Evolutionary conservation across 2,113 vertebrate genomes (phyloP).

Genomic region (Malurus elegans): DNA sequence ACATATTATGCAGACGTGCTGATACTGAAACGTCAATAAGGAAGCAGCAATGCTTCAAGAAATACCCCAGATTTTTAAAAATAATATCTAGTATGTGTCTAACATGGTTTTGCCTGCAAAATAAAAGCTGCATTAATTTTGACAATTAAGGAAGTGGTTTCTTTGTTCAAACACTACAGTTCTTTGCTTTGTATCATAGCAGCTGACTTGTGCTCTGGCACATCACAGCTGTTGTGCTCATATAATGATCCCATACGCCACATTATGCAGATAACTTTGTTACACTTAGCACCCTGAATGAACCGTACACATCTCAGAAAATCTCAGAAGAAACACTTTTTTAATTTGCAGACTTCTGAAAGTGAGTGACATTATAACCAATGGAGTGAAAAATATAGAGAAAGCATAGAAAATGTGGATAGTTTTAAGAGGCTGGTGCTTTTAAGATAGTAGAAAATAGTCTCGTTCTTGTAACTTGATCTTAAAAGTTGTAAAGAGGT

Average conservation of each 20-base stretch:
- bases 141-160: background rate
- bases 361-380: conserved; percentile 7
- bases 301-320: background rate
- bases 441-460: background rate
- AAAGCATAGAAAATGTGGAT: background rate
- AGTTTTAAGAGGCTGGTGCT: background rate
- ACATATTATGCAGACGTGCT: background rate
- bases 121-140: background rate
- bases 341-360: background rate
- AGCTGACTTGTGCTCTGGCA: background rate
- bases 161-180: background rate
- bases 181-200: background rate
- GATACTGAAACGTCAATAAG: background rate
- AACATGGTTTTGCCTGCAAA: background rate
- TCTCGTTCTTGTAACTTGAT: background rate
- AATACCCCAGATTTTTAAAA: background rate
- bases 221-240: background rate
- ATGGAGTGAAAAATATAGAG: conserved; percentile 9
- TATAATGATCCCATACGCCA: background rate
- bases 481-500: background rate
- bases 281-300: background rate
- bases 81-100: background rate
- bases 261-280: background rate
- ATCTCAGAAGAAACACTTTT: background rate
- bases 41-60: background rate